Base-by-base conservation (phyloP, 2,113 vertebrate species). In the Australoheros scitulus region DNA sequence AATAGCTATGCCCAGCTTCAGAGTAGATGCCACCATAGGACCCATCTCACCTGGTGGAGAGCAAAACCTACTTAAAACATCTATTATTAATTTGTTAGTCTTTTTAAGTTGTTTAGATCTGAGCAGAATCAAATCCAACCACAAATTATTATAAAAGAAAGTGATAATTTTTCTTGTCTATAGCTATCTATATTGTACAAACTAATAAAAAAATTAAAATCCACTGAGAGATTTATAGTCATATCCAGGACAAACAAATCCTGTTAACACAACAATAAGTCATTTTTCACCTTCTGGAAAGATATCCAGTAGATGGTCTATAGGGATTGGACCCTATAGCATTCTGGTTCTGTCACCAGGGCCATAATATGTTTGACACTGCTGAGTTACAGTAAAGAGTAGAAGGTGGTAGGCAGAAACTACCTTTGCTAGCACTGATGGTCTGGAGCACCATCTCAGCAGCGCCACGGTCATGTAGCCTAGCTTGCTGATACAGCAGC, bases 391-490 rank as follows among this genome's bases (percentile, higher is more conserved):
- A 70, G 41, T 29, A 70, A 29, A 50, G 15, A 70, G 43, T 29
- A 50, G 10, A 26, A 26, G 24, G 17, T 9, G 5, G 29, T 18
- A 32, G 65, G 3, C 24, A 52, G 11, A 22, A 22, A n/a, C 89
- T 87, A 98, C 98, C 98, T 97, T 99, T 99, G 92, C 98, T 97
- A 61, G 98, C 98, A 7, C 98, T 99, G 93, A 99, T 97, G 5
- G 97, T 99, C 87, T 99, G 98, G 3, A 99, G 95, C 11, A 99
- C 98, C 98, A 99, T 99, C 89, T 99, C 98, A 0, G 98, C 98
- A 56, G 98, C 98, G 4, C 97, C 98, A 0, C 98, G 96, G 80
- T 99, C 97, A 2, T 99, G 98, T 1, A 99, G 94, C 75, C 98
- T 95, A 79, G 98, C 98, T 96, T 99, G 98, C 79, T 99, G 98